Conservation (phyloP, 2,797 vertebrate genomes). For the Spinus olivaceus region DNA sequence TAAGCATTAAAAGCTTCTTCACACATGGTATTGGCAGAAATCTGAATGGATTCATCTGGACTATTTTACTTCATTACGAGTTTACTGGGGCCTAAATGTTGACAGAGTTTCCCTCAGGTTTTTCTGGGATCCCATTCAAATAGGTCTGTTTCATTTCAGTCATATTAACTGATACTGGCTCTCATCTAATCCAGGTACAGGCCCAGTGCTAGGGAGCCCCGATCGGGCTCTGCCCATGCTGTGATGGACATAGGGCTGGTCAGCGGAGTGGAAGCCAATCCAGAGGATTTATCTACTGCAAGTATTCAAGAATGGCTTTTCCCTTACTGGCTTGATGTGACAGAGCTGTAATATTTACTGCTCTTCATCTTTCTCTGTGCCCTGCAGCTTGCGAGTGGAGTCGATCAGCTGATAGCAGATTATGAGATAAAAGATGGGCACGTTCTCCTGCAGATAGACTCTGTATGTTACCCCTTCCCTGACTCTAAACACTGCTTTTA, state of each 20-base stretch:
- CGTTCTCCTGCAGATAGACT: conserved; percentile 81
- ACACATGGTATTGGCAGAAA: background rate
- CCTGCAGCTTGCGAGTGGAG: conserved; percentile 78
- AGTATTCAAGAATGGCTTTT: conserved; percentile 8
- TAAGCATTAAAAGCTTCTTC: background rate
- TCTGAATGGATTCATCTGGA: background rate
- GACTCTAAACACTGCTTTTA: background rate
- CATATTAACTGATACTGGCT: background rate
- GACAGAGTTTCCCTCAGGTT: background rate
- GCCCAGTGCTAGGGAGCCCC: conserved; percentile 63
- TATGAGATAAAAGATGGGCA: conserved; percentile 82
- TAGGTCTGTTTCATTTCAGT: background rate
- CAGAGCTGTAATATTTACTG: background rate
- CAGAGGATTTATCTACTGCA: conserved; percentile 81
- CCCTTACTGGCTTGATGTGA: background rate
- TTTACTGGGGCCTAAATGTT: background rate
- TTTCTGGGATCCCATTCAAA: background rate
- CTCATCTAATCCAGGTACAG: conserved; percentile 78
- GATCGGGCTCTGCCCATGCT: conserved; percentile 77
- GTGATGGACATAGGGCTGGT: conserved; percentile 91
- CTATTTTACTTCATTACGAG: background rate
- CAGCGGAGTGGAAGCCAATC: conserved; percentile 79
- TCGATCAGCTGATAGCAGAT: conserved; percentile 77
- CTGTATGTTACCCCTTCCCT: conserved; percentile 61
- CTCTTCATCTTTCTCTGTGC: background rate